Percentiles rank a stretch among this genome's conserved stretches.
Evolutionary conservation across 2,113 vertebrate genomes (phyloP).

Genomic region (Pseudopipra pipra): DNA sequence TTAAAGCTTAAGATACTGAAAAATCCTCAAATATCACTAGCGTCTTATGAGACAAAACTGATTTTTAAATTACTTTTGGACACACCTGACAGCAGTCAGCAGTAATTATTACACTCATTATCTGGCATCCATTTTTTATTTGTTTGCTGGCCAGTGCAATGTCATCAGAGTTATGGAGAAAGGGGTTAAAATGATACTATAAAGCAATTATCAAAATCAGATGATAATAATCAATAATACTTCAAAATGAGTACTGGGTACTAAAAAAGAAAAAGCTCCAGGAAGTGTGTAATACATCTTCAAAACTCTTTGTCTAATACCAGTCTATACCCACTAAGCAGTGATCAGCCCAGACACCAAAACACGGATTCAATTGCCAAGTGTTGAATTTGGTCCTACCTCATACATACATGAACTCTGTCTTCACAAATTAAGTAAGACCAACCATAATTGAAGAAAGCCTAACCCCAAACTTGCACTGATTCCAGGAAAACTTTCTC

Average conservation of each 20-base stretch:
- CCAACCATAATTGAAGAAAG: background rate
- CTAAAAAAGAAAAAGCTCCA: background rate
- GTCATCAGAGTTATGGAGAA: background rate
- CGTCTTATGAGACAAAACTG: background rate
- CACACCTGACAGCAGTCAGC: background rate
- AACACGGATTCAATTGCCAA: background rate
- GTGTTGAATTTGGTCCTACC: background rate
- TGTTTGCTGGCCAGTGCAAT: background rate
- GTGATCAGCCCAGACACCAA: background rate
- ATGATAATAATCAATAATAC: background rate
- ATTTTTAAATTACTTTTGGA: background rate
- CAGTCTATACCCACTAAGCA: background rate
- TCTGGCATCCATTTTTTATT: background rate
- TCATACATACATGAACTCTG: background rate
- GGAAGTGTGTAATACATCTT: background rate
- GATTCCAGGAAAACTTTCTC: slow-evolving; percentile 12
- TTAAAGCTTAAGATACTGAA: background rate
- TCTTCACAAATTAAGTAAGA: background rate
- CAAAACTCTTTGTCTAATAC: background rate
- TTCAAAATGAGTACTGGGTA: background rate
- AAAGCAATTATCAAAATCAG: background rate
- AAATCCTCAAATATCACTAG: background rate
- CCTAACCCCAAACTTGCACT: background rate
- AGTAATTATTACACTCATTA: background rate
- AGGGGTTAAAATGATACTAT: background rate